Conservation (phyloP, 1,140 invertebrate species). For the Macrostomum lignano region DNA sequence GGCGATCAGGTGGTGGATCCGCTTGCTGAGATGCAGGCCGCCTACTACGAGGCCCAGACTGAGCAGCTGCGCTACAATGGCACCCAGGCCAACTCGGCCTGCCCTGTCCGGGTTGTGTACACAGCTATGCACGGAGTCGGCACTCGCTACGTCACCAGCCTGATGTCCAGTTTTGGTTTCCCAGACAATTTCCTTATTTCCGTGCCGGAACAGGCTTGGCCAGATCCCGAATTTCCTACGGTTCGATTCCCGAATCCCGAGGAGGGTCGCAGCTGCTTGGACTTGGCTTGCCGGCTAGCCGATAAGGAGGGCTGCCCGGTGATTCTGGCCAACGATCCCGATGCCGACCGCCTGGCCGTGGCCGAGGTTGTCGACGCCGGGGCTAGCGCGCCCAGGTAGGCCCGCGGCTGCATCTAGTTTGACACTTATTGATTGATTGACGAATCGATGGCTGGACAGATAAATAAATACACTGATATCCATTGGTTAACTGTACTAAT, state of each 20-base stretch:
- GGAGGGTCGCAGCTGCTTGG: constrained; percentile 59
- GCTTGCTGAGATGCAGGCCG: constrained; percentile 31
- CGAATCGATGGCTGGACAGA: too few relatives aligned
- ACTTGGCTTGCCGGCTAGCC: constrained; percentile 33
- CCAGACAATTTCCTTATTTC: constrained; percentile 43
- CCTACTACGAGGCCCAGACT: constrained; percentile 38
- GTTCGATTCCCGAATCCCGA: constrained; percentile 93
- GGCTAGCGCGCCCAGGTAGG: too few relatives aligned
- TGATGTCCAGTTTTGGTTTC: constrained; percentile 46
- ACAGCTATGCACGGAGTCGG: constrained; percentile 95
- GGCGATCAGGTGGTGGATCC: constrained; percentile 18
- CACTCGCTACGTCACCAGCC: constrained; percentile 42
- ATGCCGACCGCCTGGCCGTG: constrained; percentile 74
- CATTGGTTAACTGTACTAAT: too few relatives aligned
- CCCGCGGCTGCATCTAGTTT: too few relatives aligned
- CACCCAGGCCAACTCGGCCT: constrained; percentile 9
- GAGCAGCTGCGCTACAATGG: constrained; percentile 18
- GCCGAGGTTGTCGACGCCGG: constrained; percentile 43
- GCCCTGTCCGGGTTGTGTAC: constrained; percentile 32
- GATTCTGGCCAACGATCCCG: constrained; percentile 87
- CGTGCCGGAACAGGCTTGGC: constrained; percentile 51
- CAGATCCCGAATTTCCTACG: constrained; percentile 83
- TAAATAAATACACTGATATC: too few relatives aligned
- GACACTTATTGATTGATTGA: too few relatives aligned
- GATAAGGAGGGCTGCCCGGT: constrained; percentile 38